Conservation (phyloP, 2,888 invertebrate genomes). For the Scaeva pyrastri region DNA sequence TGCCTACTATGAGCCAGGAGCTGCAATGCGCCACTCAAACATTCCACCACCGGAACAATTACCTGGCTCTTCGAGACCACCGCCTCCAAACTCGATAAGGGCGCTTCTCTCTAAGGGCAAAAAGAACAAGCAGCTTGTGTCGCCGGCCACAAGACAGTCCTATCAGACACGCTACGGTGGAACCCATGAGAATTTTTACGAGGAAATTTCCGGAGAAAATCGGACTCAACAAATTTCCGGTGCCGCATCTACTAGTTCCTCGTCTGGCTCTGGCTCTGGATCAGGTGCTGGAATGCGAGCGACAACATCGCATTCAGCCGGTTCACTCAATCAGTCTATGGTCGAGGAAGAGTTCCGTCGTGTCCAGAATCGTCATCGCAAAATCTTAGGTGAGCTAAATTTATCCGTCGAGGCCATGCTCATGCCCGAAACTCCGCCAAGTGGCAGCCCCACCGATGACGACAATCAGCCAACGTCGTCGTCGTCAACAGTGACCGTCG, state of each 20-base stretch:
- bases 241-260: conserved; percentile 40
- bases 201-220: conserved; percentile 77
- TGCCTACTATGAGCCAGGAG: conserved; percentile 91
- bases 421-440: conserved; percentile 89
- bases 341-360: conserved; percentile 93
- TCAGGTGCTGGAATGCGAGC: conserved; percentile 75
- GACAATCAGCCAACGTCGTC: conserved; percentile 66
- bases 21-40: conserved; percentile 87
- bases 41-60: conserved; percentile 86
- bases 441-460: conserved; percentile 84
- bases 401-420: conserved; percentile 95
- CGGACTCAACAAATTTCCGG: conserved; percentile 62
- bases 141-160: conserved; percentile 85
- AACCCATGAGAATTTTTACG: conserved; percentile 78
- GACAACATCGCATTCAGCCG: conserved; percentile 85
- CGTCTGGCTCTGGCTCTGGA: conserved; percentile 42
- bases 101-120: conserved; percentile 83
- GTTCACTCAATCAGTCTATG: conserved; percentile 89
- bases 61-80: conserved; percentile 78
- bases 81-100: conserved; percentile 83
- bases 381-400: conserved; percentile 93
- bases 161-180: conserved; percentile 92
- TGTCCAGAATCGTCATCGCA: conserved; percentile 92
- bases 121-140: conserved; percentile 82
- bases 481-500: conserved; percentile 15